Conservation (phyloP, 1,140 invertebrate species). For the Hydropsyche tenuis region DNA sequence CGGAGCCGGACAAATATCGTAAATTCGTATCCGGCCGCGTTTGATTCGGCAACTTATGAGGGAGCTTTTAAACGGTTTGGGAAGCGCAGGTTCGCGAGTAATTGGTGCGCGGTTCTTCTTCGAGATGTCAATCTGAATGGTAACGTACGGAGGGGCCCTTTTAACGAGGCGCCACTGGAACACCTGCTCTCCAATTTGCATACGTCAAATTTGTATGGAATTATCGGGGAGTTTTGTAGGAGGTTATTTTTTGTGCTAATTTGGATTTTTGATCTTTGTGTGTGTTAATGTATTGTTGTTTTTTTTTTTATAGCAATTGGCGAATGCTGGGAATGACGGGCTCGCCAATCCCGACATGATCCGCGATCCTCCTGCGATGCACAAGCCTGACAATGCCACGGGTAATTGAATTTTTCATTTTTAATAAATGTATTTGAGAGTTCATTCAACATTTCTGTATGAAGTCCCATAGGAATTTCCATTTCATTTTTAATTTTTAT, state of each 20-base stretch:
- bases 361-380: constrained; percentile 63
- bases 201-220: constrained; percentile 29
- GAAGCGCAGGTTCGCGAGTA: background rate
- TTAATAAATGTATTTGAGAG: too few relatives aligned
- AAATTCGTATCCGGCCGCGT: background rate
- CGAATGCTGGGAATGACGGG: constrained; percentile 49
- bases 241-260: background rate
- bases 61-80: background rate
- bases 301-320: constrained; percentile 37
- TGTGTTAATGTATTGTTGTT: background rate
- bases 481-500: too few relatives aligned
- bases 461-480: too few relatives aligned
- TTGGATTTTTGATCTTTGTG: background rate
- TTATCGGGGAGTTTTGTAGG: background rate
- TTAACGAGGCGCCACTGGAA: constrained; percentile 32
- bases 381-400: constrained; percentile 59
- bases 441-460: too few relatives aligned
- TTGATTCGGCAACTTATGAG: background rate
- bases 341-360: constrained; percentile 59
- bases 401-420: constrained; percentile 52
- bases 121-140: constrained; percentile 6
- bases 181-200: constrained; percentile 35
- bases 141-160: background rate
- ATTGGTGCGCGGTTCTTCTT: constrained; percentile 1
- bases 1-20: constrained; percentile 18